Evolutionary conservation across 2,888 invertebrate species (phyloP).

Genomic region (Zaprionus lineosus): DNA sequence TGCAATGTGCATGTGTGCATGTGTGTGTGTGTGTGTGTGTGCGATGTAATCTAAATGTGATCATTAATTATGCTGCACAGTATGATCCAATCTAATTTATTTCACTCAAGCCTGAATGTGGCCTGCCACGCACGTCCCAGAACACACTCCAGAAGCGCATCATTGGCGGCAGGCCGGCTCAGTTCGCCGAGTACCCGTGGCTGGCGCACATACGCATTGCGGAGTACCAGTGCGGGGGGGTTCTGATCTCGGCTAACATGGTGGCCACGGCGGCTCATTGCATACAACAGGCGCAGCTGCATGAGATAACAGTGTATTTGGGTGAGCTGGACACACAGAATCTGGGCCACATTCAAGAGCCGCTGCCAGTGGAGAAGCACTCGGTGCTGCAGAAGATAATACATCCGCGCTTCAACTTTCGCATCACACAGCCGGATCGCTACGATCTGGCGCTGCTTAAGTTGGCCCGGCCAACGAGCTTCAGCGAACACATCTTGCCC

Average conservation of each 20-base stretch:
- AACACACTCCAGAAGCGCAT: slow-evolving; percentile 88
- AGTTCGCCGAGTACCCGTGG: slow-evolving; percentile 91
- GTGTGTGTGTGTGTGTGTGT: no score
- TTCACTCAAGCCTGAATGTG: slow-evolving; percentile 85
- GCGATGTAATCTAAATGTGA: slow-evolving; percentile 24
- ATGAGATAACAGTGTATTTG: slow-evolving; percentile 90
- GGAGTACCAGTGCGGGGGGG: slow-evolving; percentile 92
- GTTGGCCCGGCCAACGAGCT: slow-evolving; percentile 87
- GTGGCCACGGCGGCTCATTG: slow-evolving; percentile 93
- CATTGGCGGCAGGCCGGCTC: slow-evolving; percentile 91
- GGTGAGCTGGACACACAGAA: slow-evolving; percentile 92
- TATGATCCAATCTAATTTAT: slow-evolving; percentile 22
- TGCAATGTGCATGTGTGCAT: no score
- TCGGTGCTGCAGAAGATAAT: slow-evolving; percentile 89
- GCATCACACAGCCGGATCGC: slow-evolving; percentile 92
- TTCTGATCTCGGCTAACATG: slow-evolving; percentile 88
- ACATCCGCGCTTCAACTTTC: slow-evolving; percentile 91
- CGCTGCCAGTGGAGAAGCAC: slow-evolving; percentile 87
- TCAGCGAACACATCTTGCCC: slow-evolving; percentile 87
- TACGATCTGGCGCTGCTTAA: slow-evolving; percentile 90
- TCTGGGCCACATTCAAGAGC: slow-evolving; percentile 85
- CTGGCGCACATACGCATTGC: slow-evolving; percentile 92
- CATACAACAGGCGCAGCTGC: slow-evolving; percentile 88
- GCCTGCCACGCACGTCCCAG: slow-evolving; percentile 85
- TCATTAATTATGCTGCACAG: slow-evolving; percentile 33